These are phyloP conservation scores for Antechinus stuartii DNA, from an alignment of 2,113 vertebrate genomes.

Conservation along the genomic window DNA sequence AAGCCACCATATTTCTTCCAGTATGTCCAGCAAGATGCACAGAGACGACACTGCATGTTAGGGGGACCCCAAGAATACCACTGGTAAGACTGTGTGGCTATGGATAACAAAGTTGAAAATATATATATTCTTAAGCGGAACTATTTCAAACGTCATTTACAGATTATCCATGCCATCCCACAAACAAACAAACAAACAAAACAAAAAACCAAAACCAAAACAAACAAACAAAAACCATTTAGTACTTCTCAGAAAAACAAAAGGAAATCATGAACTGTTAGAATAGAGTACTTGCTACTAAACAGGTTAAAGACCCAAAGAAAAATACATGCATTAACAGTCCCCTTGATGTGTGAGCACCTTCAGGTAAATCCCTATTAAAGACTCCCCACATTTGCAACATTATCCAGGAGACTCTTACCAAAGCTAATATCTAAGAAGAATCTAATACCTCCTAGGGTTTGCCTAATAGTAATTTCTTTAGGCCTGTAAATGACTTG, in stretches of 20 bases:
- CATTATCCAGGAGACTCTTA: background rate
- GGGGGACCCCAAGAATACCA: constrained; percentile 99
- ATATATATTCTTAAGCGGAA: constrained; percentile 85
- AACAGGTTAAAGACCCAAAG: background rate
- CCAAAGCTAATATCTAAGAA: background rate
- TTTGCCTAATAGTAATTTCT: background rate
- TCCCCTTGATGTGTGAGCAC: background rate
- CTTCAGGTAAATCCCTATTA: background rate
- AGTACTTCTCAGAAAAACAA: background rate
- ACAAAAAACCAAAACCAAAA: background rate
- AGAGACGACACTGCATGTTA: constrained; percentile 99
- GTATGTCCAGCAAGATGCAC: constrained; percentile 98
- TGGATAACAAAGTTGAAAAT: constrained; percentile 86
- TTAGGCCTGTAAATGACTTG: background rate
- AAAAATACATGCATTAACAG: background rate
- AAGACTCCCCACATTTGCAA: background rate
- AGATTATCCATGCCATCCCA: constrained; percentile 26
- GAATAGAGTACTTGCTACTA: background rate
- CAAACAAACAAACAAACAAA: background rate
- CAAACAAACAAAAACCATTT: background rate
- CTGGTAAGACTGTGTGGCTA: constrained; percentile 97
- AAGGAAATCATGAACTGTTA: background rate
- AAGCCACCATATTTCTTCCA: constrained; percentile 99
- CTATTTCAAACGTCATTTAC: constrained; percentile 63
- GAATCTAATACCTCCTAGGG: background rate